phyloP scores from a whole-genome alignment of 2,888 invertebrate genomes.

The Ernsta delagoae region DNA sequence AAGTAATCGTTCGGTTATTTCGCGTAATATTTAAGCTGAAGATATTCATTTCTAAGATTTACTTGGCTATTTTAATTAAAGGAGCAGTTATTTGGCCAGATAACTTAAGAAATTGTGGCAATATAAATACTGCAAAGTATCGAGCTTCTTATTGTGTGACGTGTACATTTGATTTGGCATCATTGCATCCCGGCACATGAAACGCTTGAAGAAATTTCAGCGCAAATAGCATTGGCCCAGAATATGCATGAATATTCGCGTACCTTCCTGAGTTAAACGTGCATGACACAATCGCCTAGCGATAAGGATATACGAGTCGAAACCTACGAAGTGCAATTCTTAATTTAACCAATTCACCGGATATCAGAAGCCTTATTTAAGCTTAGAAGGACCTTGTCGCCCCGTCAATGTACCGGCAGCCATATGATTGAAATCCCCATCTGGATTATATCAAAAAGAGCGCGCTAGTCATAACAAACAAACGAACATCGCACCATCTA shows the following conservation, averaged over 20 bases:
- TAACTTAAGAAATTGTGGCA: too few species aligned
- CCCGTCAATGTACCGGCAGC: background rate
- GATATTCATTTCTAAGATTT: too few species aligned
- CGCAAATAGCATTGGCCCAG: background rate
- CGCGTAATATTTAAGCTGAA: too few species aligned
- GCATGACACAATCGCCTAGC: background rate
- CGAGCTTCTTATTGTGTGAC: background rate
- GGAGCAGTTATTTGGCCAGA: too few species aligned
- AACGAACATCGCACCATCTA: conserved; percentile 2
- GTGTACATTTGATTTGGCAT: background rate
- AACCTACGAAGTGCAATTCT: background rate
- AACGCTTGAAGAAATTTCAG: background rate
- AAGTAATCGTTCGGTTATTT: background rate
- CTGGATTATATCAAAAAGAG: background rate
- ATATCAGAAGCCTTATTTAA: background rate
- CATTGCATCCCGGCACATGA: background rate
- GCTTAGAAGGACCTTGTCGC: background rate
- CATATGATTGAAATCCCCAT: background rate
- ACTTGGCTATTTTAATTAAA: too few species aligned
- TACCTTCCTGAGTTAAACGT: background rate
- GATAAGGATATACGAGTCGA: background rate
- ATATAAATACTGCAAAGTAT: background rate
- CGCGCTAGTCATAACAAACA: conserved; percentile 2
- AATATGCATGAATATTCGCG: background rate
- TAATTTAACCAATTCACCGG: background rate